These are phyloP conservation scores for Heliornis fulica DNA, from an alignment of 2,113 vertebrate genomes.

Conservation along the genomic window DNA sequence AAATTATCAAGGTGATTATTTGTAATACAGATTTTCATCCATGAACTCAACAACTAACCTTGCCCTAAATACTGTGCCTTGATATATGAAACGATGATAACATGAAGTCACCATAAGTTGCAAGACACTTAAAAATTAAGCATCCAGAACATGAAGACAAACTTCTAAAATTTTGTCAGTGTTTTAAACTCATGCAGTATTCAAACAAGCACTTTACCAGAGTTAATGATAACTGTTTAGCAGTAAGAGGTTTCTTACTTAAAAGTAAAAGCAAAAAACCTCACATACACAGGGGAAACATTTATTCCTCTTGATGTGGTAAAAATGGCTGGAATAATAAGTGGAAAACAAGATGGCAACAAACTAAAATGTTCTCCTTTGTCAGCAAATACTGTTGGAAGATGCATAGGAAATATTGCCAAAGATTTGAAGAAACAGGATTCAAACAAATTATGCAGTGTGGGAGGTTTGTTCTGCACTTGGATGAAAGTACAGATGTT, in stretches of 20 bases:
- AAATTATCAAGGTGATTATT: not conserved
- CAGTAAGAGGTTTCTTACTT: not conserved
- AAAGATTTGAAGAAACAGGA: not conserved
- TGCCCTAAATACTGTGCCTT: not conserved
- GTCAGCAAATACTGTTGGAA: not conserved
- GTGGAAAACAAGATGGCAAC: not conserved
- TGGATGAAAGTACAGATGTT: not conserved
- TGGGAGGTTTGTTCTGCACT: not conserved
- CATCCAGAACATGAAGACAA: not conserved
- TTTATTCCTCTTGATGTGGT: not conserved
- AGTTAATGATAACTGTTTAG: not conserved
- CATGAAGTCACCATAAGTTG: not conserved
- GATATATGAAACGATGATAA: not conserved
- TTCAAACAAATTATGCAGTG: not conserved
- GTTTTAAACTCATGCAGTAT: not conserved
- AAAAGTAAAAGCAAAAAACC: not conserved
- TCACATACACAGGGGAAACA: not conserved
- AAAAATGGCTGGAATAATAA: not conserved
- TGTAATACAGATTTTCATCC: not conserved
- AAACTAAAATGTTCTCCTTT: not conserved
- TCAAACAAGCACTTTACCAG: not conserved
- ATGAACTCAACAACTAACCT: not conserved
- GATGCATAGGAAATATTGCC: not conserved
- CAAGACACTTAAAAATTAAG: not conserved
- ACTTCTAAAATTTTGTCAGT: not conserved